phyloP scores from a whole-genome alignment of 1,140 invertebrate genomes.

The Cecropterus lyciades region DNA sequence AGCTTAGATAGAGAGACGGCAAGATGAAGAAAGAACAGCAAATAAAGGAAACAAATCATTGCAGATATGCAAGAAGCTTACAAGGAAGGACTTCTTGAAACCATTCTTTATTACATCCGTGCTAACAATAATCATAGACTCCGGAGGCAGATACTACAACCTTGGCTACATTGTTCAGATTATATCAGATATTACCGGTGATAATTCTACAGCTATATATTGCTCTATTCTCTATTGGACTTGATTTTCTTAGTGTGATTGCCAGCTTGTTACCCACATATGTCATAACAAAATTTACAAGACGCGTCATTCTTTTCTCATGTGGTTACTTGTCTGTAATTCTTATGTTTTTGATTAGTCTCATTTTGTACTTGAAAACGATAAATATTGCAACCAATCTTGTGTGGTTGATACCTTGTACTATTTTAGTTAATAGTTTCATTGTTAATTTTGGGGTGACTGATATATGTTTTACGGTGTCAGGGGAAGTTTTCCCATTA shows the following conservation, averaged over 20 bases:
- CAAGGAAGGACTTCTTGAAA: constrained; percentile 20
- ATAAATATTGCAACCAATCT: constrained; percentile 8
- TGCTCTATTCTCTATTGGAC: constrained; percentile 33
- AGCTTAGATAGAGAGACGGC: too few species aligned
- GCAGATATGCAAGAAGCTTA: constrained; percentile 6
- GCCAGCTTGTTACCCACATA: constrained; percentile 41
- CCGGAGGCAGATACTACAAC: constrained; percentile 39
- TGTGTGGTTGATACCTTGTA: constrained; percentile 40
- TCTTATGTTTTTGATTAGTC: constrained; percentile 48
- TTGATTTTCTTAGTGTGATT: constrained; percentile 44
- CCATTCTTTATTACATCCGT: too few species aligned
- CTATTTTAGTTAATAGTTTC: constrained; percentile 49
- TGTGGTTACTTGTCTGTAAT: constrained; percentile 38
- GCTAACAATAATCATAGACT: constrained; percentile 30
- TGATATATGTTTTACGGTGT: constrained; percentile 47
- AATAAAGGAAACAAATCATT: too few species aligned
- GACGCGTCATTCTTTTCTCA: constrained; percentile 45
- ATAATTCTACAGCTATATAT: too few species aligned
- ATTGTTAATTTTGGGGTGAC: constrained; percentile 47
- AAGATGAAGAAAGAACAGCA: too few species aligned
- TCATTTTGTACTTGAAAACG: constrained; percentile 39
- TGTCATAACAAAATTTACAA: constrained; percentile 40
- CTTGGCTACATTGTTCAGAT: constrained; percentile 40
- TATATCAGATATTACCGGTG: constrained; percentile 14
- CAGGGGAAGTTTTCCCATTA: constrained; percentile 55